phyloP scores from a whole-genome alignment of 2,888 invertebrate genomes.

The Chelonus formosanus region DNA sequence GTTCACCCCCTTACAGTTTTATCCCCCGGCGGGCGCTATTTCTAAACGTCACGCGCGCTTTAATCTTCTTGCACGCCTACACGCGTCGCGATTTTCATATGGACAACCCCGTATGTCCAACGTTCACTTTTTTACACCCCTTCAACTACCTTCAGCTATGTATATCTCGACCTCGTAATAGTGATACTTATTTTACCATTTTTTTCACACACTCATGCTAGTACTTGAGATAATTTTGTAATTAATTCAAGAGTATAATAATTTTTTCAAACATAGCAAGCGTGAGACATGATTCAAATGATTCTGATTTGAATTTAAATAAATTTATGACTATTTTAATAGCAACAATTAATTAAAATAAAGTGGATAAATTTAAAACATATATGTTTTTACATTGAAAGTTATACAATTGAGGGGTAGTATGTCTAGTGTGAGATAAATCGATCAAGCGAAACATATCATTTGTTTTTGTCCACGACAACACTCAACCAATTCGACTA shows the following conservation, averaged over 20 bases:
- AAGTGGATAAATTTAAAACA: neutral
- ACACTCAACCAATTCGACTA: constrained; percentile 44
- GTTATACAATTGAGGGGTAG: constrained; percentile 2
- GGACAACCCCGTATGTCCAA: constrained; percentile 14
- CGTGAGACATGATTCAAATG: too few species aligned
- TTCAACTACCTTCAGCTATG: constrained; percentile 1
- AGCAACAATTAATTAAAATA: too few species aligned
- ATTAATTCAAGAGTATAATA: too few species aligned
- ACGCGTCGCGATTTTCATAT: constrained; percentile 23
- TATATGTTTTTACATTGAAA: neutral
- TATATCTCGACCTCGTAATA: constrained; percentile 2
- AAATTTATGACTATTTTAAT: too few species aligned
- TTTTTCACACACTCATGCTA: neutral
- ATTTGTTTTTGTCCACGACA: constrained; percentile 59
- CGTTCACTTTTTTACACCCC: constrained; percentile 12
- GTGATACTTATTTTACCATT: constrained; percentile 11
- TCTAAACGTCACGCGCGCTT: constrained; percentile 39
- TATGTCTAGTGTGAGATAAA: constrained; percentile 46
- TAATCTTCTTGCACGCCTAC: constrained; percentile 33
- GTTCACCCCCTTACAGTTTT: constrained; percentile 17
- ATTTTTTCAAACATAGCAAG: too few species aligned
- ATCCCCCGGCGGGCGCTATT: constrained; percentile 34
- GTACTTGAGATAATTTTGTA: constrained; percentile 4
- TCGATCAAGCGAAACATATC: constrained; percentile 55
- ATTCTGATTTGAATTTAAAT: too few species aligned